Evolutionary conservation across 1,140 invertebrate species (phyloP), one percentile per base, ranked within the genome.

Genomic region (Thalassaphorura encarpata): DNA sequence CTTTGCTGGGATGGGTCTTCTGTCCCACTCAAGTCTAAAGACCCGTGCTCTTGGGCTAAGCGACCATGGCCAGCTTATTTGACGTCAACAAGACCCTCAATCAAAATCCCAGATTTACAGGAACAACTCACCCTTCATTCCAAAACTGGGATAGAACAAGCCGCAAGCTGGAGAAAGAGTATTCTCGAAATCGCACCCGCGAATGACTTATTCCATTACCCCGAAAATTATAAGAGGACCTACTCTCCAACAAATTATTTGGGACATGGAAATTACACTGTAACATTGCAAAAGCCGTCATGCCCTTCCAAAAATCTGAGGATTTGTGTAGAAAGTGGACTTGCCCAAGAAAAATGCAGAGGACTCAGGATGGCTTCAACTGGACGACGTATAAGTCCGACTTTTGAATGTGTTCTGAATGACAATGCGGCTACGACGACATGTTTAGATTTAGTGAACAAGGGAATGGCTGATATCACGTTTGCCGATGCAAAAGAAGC

Each of bases 1-100:
- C 66, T 89, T 36, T 90, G 87, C 69, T 75, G 77, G n/a, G 76
- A 85, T 69, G 83, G 83, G 5, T 73, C 72, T 1, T 61, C 76
- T 0, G 54, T 66, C 1, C 60, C 71, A 0, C 63, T 80, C 4
- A 69, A 70, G 8, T 41, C 56, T 1, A 54, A 70, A 0, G 64
- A 61, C 54, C 58, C 62, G 6, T 64, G 62, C 26, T 58, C 60
- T 19, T 61, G 59, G 60, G 56, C 60, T 26, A 56, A 54, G 16
- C 16, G 63, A 28, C 63, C 63, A 13, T 64, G 63, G 63, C 52
- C 56, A 33, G 58, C 58, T 18, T 64, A 61, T 36, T 13, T 64
- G 8, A 52, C 58, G n/a, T 58, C 58, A n/a, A 58, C 53, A n/a
- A 27, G 63, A 15, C 49, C 58, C n/a, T 53, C 56, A 11, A 51